phyloP scores from a whole-genome alignment of 2,797 vertebrate species.

The Gila robusta region DNA sequence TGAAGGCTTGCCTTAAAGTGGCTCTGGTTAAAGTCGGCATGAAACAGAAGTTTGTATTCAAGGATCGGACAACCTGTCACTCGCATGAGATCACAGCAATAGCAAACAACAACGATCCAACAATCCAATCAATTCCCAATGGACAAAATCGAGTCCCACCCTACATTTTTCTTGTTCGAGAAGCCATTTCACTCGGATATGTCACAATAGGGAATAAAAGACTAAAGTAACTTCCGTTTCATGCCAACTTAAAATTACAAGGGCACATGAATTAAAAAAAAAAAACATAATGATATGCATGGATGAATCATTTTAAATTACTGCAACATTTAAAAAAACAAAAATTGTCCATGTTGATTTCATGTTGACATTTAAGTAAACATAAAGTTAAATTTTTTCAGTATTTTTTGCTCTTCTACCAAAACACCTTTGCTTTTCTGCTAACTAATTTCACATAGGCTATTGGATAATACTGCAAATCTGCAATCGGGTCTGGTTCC shows the following conservation, averaged over 20 bases:
- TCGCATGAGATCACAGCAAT: background rate
- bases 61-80: background rate
- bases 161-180: background rate
- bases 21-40: background rate
- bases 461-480: conserved; percentile 59
- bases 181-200: background rate
- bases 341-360: conserved; percentile 54
- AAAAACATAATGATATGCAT: background rate
- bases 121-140: background rate
- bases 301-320: background rate
- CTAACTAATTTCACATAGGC: conserved; percentile 56
- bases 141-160: background rate
- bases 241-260: background rate
- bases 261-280: background rate
- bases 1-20: background rate
- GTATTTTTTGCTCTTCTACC: no score
- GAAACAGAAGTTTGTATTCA: background rate
- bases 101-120: background rate
- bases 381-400: no score
- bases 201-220: background rate
- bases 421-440: background rate
- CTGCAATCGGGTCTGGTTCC: conserved; percentile 46
- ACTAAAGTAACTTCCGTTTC: background rate
- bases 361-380: background rate
- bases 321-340: no score